These are phyloP conservation scores for Heliothis peltigera DNA, from an alignment of 2,888 invertebrate genomes.

Conservation along the genomic window DNA sequence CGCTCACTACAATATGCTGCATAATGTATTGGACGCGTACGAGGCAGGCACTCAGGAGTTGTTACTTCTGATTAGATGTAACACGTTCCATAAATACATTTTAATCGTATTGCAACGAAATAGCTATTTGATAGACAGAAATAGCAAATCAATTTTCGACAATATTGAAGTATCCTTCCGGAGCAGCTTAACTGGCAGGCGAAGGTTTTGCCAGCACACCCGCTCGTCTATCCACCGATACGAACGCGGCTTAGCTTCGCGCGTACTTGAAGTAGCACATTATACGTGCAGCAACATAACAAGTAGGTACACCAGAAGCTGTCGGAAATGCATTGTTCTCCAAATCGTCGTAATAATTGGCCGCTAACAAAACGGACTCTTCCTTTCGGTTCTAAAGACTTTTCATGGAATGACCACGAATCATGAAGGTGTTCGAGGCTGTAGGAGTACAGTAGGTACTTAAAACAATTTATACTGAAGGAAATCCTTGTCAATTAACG, in stretches of 20 bases:
- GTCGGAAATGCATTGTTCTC: constrained; percentile 70
- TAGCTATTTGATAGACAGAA: background rate
- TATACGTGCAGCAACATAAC: constrained; percentile 25
- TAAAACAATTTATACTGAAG: constrained; percentile 27
- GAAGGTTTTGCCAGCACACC: background rate
- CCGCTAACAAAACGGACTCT: constrained; percentile 48
- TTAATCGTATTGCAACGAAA: background rate
- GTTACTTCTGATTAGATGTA: background rate
- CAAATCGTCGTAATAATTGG: constrained; percentile 56
- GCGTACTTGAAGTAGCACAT: constrained; percentile 35
- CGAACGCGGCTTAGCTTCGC: background rate
- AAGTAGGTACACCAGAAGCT: constrained; percentile 15
- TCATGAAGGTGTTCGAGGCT: constrained; percentile 44
- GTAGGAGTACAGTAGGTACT: constrained; percentile 39
- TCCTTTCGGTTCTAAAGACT: constrained; percentile 60
- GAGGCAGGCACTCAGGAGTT: background rate
- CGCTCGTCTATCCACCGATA: background rate
- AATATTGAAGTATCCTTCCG: background rate
- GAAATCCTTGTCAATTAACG: constrained; percentile 41
- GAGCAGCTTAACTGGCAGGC: background rate
- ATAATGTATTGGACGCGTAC: background rate
- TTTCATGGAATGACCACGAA: constrained; percentile 30
- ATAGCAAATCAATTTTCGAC: background rate
- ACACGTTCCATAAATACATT: background rate
- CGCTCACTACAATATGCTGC: background rate